A percentile compares a stretch with the other conserved stretches of the same genome.
These are phyloP conservation scores for Heteronetta atricapilla DNA, from an alignment of 2,113 vertebrate species.

Conservation along the genomic window DNA sequence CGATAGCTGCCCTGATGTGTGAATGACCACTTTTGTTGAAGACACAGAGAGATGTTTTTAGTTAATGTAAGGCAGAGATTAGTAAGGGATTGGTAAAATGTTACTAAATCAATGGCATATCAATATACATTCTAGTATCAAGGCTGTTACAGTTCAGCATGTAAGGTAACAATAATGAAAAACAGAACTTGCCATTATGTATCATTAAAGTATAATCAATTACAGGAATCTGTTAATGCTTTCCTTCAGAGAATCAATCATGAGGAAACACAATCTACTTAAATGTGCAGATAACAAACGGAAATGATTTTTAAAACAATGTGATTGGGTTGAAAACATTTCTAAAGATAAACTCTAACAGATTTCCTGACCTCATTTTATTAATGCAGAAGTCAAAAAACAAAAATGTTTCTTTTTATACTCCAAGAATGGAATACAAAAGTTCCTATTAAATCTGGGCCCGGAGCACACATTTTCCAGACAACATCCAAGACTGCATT, in stretches of 20 bases:
- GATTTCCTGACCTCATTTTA: conserved; percentile 57
- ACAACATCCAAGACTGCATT: not conserved
- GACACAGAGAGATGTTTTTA: not conserved
- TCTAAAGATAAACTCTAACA: conserved; percentile 59
- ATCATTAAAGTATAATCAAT: conserved; percentile 49
- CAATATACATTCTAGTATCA: not conserved
- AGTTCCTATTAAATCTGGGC: conserved; percentile 10
- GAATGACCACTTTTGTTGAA: not conserved
- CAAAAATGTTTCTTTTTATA: conserved; percentile 2
- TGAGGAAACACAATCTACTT: conserved; percentile 15
- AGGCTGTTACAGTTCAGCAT: not conserved
- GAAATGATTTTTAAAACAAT: conserved; percentile 66
- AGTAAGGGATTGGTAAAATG: not conserved
- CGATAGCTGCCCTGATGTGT: not conserved
- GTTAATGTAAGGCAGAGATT: not conserved
- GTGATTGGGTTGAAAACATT: conserved; percentile 36
- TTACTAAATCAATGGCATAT: not conserved
- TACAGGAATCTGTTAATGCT: conserved; percentile 44
- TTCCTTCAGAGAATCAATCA: conserved; percentile 43
- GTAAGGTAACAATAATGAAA: conserved; percentile 38
- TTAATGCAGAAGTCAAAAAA: conserved; percentile 41
- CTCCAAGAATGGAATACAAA: conserved; percentile 32
- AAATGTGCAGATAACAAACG: conserved; percentile 40
- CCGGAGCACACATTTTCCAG: not conserved
- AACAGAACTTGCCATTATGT: conserved; percentile 36